These are phyloP conservation scores for Ciconia maguari DNA, from an alignment of 2,113 vertebrate genomes.

Conservation along the genomic window DNA sequence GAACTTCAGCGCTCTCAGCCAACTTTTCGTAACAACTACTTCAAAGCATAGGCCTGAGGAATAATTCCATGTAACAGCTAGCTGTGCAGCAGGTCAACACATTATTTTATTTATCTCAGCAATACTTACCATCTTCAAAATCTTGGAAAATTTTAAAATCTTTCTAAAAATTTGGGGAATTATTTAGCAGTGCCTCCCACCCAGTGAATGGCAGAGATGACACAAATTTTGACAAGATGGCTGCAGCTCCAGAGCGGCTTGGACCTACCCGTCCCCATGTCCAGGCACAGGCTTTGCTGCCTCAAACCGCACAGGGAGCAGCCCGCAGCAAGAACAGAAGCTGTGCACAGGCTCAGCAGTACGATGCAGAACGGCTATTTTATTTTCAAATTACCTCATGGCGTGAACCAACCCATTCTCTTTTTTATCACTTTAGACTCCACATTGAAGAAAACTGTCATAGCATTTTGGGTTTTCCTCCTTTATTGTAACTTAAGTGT, in stretches of 20 bases:
- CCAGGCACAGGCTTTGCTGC: neutral
- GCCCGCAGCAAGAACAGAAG: neutral
- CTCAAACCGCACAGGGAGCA: neutral
- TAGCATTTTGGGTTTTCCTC: neutral
- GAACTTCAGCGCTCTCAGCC: neutral
- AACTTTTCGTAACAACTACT: neutral
- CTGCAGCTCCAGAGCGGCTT: neutral
- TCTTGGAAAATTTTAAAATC: neutral
- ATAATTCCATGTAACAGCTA: neutral
- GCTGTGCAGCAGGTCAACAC: neutral
- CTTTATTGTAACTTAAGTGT: neutral
- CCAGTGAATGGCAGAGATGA: neutral
- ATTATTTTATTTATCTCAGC: neutral
- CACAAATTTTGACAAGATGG: neutral
- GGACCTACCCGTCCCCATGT: neutral
- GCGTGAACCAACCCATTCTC: neutral
- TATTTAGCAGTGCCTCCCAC: neutral
- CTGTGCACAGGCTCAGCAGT: neutral
- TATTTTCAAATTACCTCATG: neutral
- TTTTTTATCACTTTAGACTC: neutral
- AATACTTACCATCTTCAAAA: neutral
- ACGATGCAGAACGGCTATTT: neutral
- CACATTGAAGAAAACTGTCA: neutral
- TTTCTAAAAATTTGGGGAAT: neutral
- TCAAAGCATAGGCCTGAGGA: neutral